These are phyloP conservation scores for Upupa epops DNA, from an alignment of 2,113 vertebrate genomes.

Conservation along the genomic window DNA sequence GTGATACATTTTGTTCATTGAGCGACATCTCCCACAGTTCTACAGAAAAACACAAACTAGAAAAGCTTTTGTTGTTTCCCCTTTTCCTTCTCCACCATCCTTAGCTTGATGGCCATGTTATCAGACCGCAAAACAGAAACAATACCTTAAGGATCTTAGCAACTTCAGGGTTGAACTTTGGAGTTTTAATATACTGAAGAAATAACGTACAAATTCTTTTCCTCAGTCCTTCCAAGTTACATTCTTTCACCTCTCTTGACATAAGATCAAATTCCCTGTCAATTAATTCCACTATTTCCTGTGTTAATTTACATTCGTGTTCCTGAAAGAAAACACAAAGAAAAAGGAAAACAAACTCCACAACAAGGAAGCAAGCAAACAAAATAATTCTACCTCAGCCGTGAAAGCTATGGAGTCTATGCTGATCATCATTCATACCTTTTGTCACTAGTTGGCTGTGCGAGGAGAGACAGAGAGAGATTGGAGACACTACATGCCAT, in stretches of 20 bases:
- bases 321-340: slow-evolving; percentile 73
- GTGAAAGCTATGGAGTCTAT: background rate
- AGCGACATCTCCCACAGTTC: background rate
- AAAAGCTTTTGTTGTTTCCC: background rate
- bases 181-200: slow-evolving; percentile 90
- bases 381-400: background rate
- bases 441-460: too few relatives aligned
- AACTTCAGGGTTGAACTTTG: slow-evolving; percentile 87
- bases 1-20: background rate
- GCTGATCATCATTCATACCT: background rate
- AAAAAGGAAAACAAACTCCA: background rate
- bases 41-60: background rate
- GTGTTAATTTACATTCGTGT: slow-evolving; percentile 84
- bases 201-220: slow-evolving; percentile 91
- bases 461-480: too few relatives aligned
- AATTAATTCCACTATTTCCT: slow-evolving; percentile 87
- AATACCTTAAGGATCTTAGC: slow-evolving; percentile 85
- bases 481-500: too few relatives aligned
- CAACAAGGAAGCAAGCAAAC: background rate
- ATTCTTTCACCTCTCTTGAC: slow-evolving; percentile 77
- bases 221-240: slow-evolving; percentile 87
- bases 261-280: slow-evolving; percentile 90
- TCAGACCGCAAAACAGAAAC: background rate
- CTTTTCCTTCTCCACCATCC: background rate
- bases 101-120: background rate